Evolutionary conservation across 1,140 invertebrate species (phyloP).

Genomic region (Hetaerina americana): DNA sequence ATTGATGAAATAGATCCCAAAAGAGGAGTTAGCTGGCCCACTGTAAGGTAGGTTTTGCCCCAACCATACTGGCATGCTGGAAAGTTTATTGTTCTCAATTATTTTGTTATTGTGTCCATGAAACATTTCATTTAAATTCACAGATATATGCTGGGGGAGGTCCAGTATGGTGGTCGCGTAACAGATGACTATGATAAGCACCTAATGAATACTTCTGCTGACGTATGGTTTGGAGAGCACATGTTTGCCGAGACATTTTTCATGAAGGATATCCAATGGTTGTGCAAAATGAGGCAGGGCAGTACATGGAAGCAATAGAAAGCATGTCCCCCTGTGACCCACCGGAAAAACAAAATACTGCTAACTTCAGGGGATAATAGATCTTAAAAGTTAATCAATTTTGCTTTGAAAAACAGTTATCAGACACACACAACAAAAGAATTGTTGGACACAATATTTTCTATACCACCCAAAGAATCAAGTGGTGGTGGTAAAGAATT

Average conservation of each 20-base stretch:
- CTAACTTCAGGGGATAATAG: too few species aligned
- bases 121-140: constrained; percentile 6
- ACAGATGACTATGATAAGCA: constrained; percentile 78
- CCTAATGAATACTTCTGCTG: constrained; percentile 60
- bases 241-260: constrained; percentile 55
- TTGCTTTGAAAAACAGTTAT: too few species aligned
- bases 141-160: constrained; percentile 79
- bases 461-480: constrained; percentile 68
- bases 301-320: constrained; percentile 44
- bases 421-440: constrained; percentile 55
- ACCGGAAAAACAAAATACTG: too few species aligned
- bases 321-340: constrained; percentile 46
- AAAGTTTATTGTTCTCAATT: not conserved
- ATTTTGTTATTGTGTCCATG: not conserved
- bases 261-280: constrained; percentile 53
- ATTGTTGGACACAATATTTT: constrained; percentile 66
- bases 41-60: constrained; percentile 43
- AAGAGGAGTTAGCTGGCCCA: constrained; percentile 66
- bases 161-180: constrained; percentile 76
- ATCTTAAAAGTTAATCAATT: too few species aligned
- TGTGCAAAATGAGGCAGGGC: constrained; percentile 37
- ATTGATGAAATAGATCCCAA: constrained; percentile 73
- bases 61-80: not conserved
- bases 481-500: constrained; percentile 48
- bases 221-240: constrained; percentile 53